A percentile compares a stretch with the other conserved stretches of the same genome.
These are phyloP conservation scores for Neogobius melanostomus DNA, from an alignment of 2,113 vertebrate species.

Conservation along the genomic window DNA sequence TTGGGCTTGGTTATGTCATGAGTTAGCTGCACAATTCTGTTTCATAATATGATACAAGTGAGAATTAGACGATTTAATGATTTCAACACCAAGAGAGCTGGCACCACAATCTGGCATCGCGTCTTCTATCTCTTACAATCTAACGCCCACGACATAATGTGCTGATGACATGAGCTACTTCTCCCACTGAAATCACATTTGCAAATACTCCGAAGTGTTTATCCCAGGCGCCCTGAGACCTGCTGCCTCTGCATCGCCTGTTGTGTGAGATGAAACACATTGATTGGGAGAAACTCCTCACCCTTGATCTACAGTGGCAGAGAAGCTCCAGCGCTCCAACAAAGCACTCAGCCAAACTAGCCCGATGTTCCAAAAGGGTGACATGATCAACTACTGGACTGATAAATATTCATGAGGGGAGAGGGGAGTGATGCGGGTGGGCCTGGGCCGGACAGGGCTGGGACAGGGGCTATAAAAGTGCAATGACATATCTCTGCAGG, in stretches of 20 bases:
- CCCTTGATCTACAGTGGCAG: slow-evolving; percentile 49
- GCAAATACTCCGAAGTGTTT: slow-evolving; percentile 20
- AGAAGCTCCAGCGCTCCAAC: slow-evolving; percentile 37
- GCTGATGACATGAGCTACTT: slow-evolving; percentile 18
- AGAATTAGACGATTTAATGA: no score
- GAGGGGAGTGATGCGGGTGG: slow-evolving; percentile 11
- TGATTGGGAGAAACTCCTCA: slow-evolving; percentile 44
- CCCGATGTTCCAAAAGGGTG: slow-evolving; percentile 26
- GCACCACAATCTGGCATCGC: background rate
- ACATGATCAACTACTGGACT: slow-evolving; percentile 32
- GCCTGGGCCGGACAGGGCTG: background rate
- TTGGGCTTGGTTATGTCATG: no score
- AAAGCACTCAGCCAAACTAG: slow-evolving; percentile 56
- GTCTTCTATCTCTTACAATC: background rate
- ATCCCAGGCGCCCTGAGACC: slow-evolving; percentile 34
- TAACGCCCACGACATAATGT: background rate
- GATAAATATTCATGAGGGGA: slow-evolving; percentile 54
- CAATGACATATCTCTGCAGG: background rate
- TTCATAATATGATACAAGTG: no score
- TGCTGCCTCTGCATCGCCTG: slow-evolving; percentile 25
- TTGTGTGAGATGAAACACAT: slow-evolving; percentile 43
- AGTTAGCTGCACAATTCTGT: no score
- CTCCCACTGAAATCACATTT: slow-evolving; percentile 38
- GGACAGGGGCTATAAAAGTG: background rate
- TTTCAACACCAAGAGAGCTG: no score